Base-by-base conservation (phyloP, 1,140 invertebrate species). In the Brachionus plicatilis region DNA sequence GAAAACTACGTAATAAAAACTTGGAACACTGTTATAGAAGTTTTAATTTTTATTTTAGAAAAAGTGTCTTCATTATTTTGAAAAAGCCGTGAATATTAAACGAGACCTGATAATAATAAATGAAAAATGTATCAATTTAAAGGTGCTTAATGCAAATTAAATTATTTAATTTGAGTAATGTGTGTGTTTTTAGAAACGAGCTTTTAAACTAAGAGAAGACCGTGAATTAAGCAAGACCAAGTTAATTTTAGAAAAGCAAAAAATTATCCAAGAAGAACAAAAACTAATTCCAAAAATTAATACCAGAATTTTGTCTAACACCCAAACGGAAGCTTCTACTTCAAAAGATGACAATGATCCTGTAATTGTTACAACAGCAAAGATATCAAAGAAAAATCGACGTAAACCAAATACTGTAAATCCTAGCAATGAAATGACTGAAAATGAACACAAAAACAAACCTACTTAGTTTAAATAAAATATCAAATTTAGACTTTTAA, bases 101-200 rank as follows among this genome's bases (percentile, higher is more conserved):
- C 17, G 72, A 50, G 72, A 76, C 47, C 50, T 76, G 43, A 76
- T 76, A 9, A 50, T 76, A 9, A 76, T 76, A 50, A 76, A 76
- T 47, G 43, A 76, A 50, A 76, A 76, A 76, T 76, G 72, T 17
- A 76, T 76, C 33, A 29, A 76, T 50, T 17, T 76, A 24, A 76
- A 76, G 43, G 72, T 76, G 43, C 3, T 8, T 56, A 24, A 60
- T 17, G 8, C 1, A 17, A 9, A 20, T 60, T 60, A 60, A 60
- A 24, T 60, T 27, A 60, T 20, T 24, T 20, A 60, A 20, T 60
- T 60, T 8, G 20, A 20, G 17, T 17, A 56, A 17, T 17, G n/a
- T 7, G 2, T 17, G 14, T 56, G 20, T 27, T 2, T 60, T 60
- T 60, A 76, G 72, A 76, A 50, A 50, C 72, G 72, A 50, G 72